phyloP scores from a whole-genome alignment of 2,888 invertebrate genomes.

The Phaonia tiefii region DNA sequence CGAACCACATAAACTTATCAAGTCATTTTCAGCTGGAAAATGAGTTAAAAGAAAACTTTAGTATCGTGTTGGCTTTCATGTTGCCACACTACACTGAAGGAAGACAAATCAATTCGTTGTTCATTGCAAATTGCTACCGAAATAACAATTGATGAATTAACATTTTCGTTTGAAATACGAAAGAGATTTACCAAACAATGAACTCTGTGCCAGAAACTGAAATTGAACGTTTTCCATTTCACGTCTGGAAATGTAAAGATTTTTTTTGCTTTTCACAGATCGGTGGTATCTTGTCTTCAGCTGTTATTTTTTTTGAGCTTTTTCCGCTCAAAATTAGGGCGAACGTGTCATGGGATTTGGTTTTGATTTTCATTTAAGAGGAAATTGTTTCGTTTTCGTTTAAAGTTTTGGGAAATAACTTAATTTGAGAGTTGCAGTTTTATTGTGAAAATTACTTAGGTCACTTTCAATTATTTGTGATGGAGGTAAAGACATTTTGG shows the following conservation, averaged over 20 bases:
- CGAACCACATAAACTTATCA: slow-evolving; percentile 45
- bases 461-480: slow-evolving; percentile 32
- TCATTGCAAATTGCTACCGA: slow-evolving; percentile 63
- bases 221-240: slow-evolving; percentile 11
- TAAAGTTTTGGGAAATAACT: slow-evolving; percentile 41
- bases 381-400: slow-evolving; percentile 21
- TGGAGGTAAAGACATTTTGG: neutral
- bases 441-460: slow-evolving; percentile 34
- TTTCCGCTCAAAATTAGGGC: slow-evolving; percentile 49
- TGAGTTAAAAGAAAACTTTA: slow-evolving; percentile 7
- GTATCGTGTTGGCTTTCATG: slow-evolving; percentile 25
- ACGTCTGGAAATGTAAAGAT: neutral
- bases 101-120: slow-evolving; percentile 64
- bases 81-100: neutral
- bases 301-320: slow-evolving; percentile 29
- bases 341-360: slow-evolving; percentile 39
- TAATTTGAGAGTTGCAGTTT: slow-evolving; percentile 42
- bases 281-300: neutral
- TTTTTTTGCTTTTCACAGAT: neutral
- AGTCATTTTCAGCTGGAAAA: slow-evolving; percentile 23
- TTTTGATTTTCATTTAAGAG: slow-evolving; percentile 16
- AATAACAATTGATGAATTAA: slow-evolving; percentile 63
- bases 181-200: slow-evolving; percentile 16
- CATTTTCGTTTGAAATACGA: slow-evolving; percentile 45
- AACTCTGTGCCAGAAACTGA: slow-evolving; percentile 14